These are phyloP conservation scores for Fragum fragum DNA, from an alignment of 2,888 invertebrate genomes.

Conservation along the genomic window DNA sequence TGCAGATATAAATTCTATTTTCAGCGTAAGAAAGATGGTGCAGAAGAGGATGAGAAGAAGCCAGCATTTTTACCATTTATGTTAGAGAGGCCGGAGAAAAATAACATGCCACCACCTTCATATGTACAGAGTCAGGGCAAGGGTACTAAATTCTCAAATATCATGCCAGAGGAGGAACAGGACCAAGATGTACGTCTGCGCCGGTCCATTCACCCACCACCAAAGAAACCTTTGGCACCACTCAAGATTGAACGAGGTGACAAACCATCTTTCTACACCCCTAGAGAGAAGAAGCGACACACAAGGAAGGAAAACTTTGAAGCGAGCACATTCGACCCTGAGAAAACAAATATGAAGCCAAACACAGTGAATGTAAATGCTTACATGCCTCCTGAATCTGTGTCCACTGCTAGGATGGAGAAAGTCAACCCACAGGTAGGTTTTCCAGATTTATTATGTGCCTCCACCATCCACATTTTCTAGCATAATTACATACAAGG, in stretches of 20 bases:
- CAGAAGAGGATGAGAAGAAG: not conserved
- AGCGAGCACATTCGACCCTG: not conserved
- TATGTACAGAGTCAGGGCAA: conserved; percentile 6
- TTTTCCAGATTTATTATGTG: not conserved
- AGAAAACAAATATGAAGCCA: not conserved
- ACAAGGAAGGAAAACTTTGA: not conserved
- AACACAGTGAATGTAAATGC: not conserved
- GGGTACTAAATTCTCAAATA: conserved; percentile 12
- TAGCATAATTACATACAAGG: not conserved
- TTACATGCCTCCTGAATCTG: conserved; percentile 8
- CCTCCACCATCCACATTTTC: no score
- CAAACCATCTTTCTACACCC: conserved; percentile 4
- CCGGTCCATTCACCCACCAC: not conserved
- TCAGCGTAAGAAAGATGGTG: conserved; percentile 16
- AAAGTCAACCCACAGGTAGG: conserved; percentile 17
- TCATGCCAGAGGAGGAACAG: not conserved
- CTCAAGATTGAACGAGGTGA: conserved; percentile 2
- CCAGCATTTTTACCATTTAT: conserved; percentile 26
- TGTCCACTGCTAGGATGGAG: conserved; percentile 11
- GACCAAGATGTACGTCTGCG: not conserved
- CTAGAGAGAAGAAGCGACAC: not conserved
- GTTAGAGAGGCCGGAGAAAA: conserved; percentile 14
- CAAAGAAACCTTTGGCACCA: not conserved
- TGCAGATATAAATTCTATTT: no score
- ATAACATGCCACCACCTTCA: not conserved